phyloP scores from a whole-genome alignment of 2,113 vertebrate species.

The Mixornis gularis region DNA sequence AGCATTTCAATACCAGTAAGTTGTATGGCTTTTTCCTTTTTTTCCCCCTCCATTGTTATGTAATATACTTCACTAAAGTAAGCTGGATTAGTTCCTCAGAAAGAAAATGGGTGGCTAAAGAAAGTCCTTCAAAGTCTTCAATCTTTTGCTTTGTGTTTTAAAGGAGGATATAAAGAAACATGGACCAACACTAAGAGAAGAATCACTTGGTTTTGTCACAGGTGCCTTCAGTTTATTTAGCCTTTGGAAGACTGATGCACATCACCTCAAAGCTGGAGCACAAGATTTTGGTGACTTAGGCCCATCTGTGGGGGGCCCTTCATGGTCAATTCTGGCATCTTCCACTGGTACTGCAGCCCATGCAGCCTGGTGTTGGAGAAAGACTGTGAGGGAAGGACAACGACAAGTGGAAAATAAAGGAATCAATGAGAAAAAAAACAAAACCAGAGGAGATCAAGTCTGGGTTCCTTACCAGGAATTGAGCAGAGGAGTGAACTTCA shows the following conservation, averaged over 20 bases:
- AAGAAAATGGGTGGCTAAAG: background rate
- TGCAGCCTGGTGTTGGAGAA: background rate
- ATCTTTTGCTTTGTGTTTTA: background rate
- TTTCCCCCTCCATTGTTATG: rapidly evolving
- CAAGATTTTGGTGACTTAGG: background rate
- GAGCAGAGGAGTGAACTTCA: background rate
- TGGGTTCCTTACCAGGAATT: background rate
- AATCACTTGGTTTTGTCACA: background rate
- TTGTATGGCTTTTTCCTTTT: background rate
- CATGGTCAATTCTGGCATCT: background rate
- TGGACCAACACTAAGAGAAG: background rate
- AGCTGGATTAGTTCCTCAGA: background rate
- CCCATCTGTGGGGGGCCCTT: rapidly evolving
- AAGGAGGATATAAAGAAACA: background rate
- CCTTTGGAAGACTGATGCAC: background rate
- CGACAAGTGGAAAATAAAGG: background rate
- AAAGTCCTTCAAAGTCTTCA: background rate
- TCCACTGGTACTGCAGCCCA: background rate
- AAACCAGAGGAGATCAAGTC: background rate
- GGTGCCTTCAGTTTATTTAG: background rate
- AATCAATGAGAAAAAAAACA: background rate
- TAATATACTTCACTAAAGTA: background rate
- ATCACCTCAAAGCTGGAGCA: background rate
- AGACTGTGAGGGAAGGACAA: rapidly evolving
- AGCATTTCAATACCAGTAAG: background rate